These are phyloP conservation scores for Nesoenas mayeri DNA, from an alignment of 2,113 vertebrate genomes.

Conservation along the genomic window DNA sequence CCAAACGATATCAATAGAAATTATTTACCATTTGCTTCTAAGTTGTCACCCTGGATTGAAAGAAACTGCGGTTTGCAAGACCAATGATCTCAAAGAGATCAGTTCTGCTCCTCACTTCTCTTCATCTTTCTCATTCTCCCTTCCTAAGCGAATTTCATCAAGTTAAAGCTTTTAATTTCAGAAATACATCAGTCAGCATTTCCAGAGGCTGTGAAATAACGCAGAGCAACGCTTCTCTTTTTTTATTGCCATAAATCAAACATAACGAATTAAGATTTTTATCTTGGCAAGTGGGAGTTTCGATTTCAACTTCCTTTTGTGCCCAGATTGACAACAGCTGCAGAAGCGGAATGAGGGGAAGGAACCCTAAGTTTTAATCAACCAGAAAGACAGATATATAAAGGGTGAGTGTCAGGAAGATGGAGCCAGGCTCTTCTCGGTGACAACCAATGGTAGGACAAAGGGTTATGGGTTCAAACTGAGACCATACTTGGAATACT, in stretches of 20 bases:
- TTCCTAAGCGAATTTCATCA: neutral
- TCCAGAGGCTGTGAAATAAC: neutral
- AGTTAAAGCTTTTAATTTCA: neutral
- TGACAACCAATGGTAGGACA: too few relatives aligned
- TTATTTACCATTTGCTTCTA: neutral
- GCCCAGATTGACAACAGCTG: conserved; percentile 6
- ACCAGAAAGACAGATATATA: neutral
- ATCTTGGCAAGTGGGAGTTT: neutral
- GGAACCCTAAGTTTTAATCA: neutral
- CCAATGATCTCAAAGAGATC: neutral
- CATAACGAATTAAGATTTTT: neutral
- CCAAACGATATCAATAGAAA: neutral
- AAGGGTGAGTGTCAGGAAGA: too few relatives aligned
- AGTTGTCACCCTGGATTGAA: neutral
- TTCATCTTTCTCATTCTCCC: neutral
- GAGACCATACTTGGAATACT: too few relatives aligned
- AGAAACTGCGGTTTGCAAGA: neutral
- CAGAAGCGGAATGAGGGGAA: neutral
- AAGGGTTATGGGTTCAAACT: too few relatives aligned
- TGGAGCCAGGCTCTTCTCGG: too few relatives aligned
- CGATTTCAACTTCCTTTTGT: conserved; percentile 7
- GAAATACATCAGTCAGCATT: neutral
- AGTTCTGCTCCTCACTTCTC: neutral
- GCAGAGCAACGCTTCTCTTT: neutral
- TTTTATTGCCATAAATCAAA: neutral